Conservation (phyloP, 2,797 vertebrate species). For the Muscicapa striata region DNA sequence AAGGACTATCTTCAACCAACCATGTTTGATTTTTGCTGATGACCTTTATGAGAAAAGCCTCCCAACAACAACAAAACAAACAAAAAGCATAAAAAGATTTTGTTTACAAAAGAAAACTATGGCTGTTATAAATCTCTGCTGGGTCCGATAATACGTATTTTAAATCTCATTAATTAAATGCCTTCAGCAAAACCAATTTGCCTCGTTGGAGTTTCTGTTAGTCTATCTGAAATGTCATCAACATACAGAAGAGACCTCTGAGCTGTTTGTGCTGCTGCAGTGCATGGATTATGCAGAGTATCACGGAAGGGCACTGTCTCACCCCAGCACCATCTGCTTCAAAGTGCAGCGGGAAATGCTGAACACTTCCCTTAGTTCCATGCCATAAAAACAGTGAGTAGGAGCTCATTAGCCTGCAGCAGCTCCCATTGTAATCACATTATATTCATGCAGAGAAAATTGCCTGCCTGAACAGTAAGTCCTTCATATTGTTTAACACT, state of each 20-base stretch:
- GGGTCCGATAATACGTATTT: not conserved
- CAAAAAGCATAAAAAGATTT: not conserved
- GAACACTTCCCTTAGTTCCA: slow-evolving; percentile 5
- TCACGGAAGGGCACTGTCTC: not conserved
- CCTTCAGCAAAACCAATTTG: slow-evolving; percentile 13
- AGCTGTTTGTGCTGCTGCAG: not conserved
- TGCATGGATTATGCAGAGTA: not conserved
- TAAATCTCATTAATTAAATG: slow-evolving; percentile 29
- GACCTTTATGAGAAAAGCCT: not conserved
- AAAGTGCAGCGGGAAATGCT: not conserved
- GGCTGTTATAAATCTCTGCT: not conserved
- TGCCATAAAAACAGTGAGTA: slow-evolving; percentile 24
- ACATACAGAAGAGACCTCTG: not conserved
- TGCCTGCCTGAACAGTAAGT: slow-evolving; percentile 14
- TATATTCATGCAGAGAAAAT: slow-evolving; percentile 62
- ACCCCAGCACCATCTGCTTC: slow-evolving; percentile 14
- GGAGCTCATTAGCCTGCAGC: slow-evolving; percentile 60
- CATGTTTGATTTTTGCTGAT: not conserved
- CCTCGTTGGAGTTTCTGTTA: not conserved
- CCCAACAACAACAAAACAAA: not conserved
- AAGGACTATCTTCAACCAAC: not conserved
- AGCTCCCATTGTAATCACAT: slow-evolving; percentile 57
- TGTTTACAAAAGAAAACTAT: not conserved
- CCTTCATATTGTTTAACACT: slow-evolving; percentile 19
- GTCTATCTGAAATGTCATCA: slow-evolving; percentile 45